Evolutionary conservation across 53 echinoderm and acorn worm genomes (phyloP), one percentile per base, ranked within the genome.

Genomic region (Arbacia lixula): DNA sequence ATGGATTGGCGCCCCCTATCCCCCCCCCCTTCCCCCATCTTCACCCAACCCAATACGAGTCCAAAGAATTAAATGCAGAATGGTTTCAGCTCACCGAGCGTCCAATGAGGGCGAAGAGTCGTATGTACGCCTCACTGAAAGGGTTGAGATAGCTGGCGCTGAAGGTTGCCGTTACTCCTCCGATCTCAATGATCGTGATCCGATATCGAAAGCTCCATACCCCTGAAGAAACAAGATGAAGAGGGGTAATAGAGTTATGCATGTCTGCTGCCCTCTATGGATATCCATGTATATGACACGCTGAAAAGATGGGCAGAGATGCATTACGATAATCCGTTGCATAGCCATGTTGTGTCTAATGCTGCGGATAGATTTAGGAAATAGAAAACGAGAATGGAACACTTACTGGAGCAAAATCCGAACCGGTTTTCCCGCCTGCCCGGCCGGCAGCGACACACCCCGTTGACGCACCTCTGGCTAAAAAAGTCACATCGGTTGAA

Each of bases 131-230:
- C 6, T 4, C n/a, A 38, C 77, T 58, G 3, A 25, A 17, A 10
- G 77, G 58, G 16, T 77, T 24, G 1, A 58, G 37, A 27, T 58
- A 58, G 3, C 16, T 25, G 19, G 21, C 36, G 20, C 39, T 24
- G 40, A 77, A 77, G 12, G 0, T 35, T 9, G 77, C 77, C 12
- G 2, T 16, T 3, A 37, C 57, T 56, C 58, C 58, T 17, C n/a
- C 20, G 21, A 77, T 77, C 39, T 37, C 77, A 77, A 38, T 54
- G 14, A 77, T 77, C 36, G 34, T 58, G 33, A 77, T 57, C 6
- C 14, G 35, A 5, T 57, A 57, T 58, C 77, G 22, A 16, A 57
- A 77, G 25, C 33, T 77, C 77, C 77, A 77, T 4, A 77, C 77
- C 12, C 58, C 77, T 77, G 77, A n/a, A 76, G 55, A 17, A 2